Base-by-base conservation (phyloP, 2,888 invertebrate genomes). In the Drosophila paranaensis region DNA sequence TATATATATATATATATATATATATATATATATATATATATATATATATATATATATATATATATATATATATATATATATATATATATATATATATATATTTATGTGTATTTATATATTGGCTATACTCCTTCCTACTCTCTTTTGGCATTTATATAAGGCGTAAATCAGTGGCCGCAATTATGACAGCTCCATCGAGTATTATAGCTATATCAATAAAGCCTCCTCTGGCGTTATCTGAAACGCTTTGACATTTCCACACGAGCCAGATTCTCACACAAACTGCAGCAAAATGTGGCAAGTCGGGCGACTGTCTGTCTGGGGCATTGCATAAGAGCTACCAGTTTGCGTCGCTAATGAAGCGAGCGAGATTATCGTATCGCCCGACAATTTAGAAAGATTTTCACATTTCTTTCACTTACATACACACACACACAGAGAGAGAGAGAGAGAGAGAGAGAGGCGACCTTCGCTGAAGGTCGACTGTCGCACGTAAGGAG, bases 391-490 rank as follows among this genome's bases (percentile, higher is more conserved):
- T 66, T 66, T 66, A 77, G 77, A 77, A 77, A 75, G 80, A 77
- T 70, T 51, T 33, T n/a, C 64, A 54, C 35, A 30, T 6, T 8
- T 56, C 61, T 64, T 57, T 55, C 71, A 80, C 77, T 76, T 79
- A 75, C 80, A 60, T 63, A 20, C 27, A n/a, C 27, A n/a, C 30
- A 48, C 60, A 13, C 20, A 10, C n/a, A 16, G 6, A n/a, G 54
- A 16, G 13, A 6, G 3, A 9, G 27, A 27, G 9, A 16, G 30
- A 33, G 30, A 33, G 30, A 33, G 30, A 6, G 16, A 42, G 60
- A 14, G 16, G 4, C 16, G 50, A 77, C 78, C 65, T 77, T 72
- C 60, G 45, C 54, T 75, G 80, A 77, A 77, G 80, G 76, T 79
- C 79, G 62, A 16, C 27, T 10, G 25, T n/a, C 2, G 14, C 20